Conservation (phyloP, 2,888 invertebrate species). For the Celastrina argiolus region DNA sequence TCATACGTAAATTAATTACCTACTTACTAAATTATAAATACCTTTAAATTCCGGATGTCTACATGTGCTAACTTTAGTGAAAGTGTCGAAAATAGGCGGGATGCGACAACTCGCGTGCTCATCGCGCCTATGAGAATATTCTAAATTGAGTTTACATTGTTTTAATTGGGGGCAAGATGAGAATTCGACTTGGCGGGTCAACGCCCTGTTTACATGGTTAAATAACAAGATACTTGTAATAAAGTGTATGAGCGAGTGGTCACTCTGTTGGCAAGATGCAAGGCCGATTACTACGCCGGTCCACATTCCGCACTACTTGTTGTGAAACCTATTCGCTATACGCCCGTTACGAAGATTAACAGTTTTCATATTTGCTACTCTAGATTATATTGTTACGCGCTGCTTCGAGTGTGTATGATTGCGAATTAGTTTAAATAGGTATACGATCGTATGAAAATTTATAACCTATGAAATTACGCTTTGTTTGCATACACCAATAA, state of each 20-base stretch:
- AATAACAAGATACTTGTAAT: conserved; percentile 26
- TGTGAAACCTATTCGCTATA: conserved; percentile 65
- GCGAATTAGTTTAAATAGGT: too few relatives aligned
- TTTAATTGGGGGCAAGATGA: conserved; percentile 33
- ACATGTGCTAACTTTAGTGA: too few relatives aligned
- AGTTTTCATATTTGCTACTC: conserved; percentile 12
- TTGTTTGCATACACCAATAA: too few relatives aligned
- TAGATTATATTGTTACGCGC: background rate
- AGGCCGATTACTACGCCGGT: conserved; percentile 60
- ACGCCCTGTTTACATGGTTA: conserved; percentile 31
- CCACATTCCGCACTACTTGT: conserved; percentile 67
- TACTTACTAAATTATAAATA: too few relatives aligned
- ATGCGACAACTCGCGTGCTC: too few relatives aligned
- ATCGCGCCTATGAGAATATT: conserved; percentile 3
- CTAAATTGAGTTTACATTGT: conserved; percentile 27
- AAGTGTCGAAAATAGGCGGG: too few relatives aligned
- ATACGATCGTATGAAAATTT: too few relatives aligned
- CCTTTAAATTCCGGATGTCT: too few relatives aligned
- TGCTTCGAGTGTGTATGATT: background rate
- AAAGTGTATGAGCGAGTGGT: conserved; percentile 52
- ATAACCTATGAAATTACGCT: too few relatives aligned
- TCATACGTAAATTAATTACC: too few relatives aligned
- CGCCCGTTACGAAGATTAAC: conserved; percentile 27
- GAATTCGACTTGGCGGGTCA: conserved; percentile 35
- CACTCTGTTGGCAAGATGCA: conserved; percentile 65